A percentile compares a stretch with the other conserved stretches of the same genome.
phyloP scores from a whole-genome alignment of 2,797 vertebrate species.

The Gymnopithys bicolor region DNA sequence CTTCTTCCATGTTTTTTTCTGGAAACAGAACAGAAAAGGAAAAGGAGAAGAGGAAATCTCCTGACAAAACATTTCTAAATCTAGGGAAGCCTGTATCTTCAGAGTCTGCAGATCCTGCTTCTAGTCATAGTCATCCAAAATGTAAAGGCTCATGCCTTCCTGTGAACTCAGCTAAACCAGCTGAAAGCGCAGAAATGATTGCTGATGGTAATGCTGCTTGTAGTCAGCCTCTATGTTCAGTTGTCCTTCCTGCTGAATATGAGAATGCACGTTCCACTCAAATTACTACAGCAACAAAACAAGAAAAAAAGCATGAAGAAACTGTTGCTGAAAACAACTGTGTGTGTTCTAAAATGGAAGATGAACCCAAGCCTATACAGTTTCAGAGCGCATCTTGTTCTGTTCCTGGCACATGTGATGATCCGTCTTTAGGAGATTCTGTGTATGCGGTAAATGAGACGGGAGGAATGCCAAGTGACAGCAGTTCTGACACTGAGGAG shows the following conservation, averaged over 20 bases:
- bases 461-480: neutral
- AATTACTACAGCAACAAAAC: neutral
- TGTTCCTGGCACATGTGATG: neutral
- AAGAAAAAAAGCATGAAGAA: neutral
- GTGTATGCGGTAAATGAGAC: neutral
- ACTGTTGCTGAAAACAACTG: neutral
- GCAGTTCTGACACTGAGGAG: conserved; percentile 35
- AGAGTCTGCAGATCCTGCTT: neutral
- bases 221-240: neutral
- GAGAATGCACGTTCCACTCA: neutral
- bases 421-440: neutral
- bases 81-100: neutral
- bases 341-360: neutral
- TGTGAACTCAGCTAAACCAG: neutral
- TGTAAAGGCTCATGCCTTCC: neutral
- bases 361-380: neutral
- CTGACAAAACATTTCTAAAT: neutral
- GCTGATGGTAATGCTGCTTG: neutral
- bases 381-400: neutral
- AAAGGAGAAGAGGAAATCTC: neutral
- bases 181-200: neutral
- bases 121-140: neutral
- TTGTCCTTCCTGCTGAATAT: neutral
- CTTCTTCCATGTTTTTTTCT: neutral
- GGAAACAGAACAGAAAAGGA: conserved; percentile 18